A percentile compares a stretch with the other conserved stretches of the same genome.
These are phyloP conservation scores for Equus quagga DNA, from an alignment of 2,113 vertebrate species.

Conservation along the genomic window DNA sequence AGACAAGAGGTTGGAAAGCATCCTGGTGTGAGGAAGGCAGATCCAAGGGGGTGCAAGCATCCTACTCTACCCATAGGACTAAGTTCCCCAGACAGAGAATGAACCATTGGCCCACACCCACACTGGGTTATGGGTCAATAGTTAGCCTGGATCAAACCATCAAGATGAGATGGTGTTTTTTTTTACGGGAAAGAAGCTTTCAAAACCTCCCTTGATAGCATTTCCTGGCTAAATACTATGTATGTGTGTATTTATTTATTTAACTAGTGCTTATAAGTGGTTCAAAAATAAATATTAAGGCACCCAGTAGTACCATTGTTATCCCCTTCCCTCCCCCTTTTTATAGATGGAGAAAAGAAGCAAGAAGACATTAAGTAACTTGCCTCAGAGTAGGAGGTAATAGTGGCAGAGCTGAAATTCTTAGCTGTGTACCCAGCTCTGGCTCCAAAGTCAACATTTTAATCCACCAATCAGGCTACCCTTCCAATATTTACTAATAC, in stretches of 20 bases:
- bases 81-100: neutral
- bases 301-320: neutral
- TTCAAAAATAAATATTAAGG: neutral
- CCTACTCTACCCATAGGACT: neutral
- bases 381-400: neutral
- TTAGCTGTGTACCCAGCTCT: neutral
- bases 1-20: neutral
- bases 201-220: neutral
- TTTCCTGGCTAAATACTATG: neutral
- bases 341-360: neutral
- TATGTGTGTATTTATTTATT: neutral
- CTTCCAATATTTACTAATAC: neutral
- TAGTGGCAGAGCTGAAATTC: neutral
- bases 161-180: neutral
- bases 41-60: neutral
- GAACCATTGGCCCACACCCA: neutral
- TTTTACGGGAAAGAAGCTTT: neutral
- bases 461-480: neutral
- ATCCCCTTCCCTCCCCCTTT: rapidly evolving
- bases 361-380: neutral
- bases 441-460: neutral
- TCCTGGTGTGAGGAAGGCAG: neutral
- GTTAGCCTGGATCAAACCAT: neutral
- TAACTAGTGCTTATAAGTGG: neutral
- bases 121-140: neutral